Evolutionary conservation across 2,888 invertebrate species (phyloP).

Genomic region (Dryococelus australis): DNA sequence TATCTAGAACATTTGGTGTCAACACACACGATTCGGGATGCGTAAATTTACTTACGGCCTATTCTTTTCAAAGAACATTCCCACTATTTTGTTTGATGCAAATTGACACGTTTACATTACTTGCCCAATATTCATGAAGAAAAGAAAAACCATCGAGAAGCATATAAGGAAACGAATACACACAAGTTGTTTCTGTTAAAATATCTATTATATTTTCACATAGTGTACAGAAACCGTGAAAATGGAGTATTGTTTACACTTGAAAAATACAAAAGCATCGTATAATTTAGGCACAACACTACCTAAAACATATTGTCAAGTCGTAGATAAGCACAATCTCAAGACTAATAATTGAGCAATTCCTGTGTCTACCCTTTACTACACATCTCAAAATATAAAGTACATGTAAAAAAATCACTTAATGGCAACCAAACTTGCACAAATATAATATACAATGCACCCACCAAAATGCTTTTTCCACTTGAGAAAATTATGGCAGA

Average conservation of each 20-base stretch:
- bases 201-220: background rate
- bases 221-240: background rate
- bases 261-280: background rate
- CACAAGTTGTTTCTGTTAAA: background rate
- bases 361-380: background rate
- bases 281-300: background rate
- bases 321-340: background rate
- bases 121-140: too few relatives aligned
- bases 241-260: background rate
- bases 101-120: too few relatives aligned
- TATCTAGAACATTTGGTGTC: too few relatives aligned
- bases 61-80: too few relatives aligned
- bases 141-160: too few relatives aligned
- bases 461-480: slow-evolving; percentile 3
- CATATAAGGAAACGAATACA: background rate
- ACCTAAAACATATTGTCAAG: background rate
- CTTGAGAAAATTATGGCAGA: background rate
- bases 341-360: background rate
- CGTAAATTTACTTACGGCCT: too few relatives aligned
- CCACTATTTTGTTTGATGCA: too few relatives aligned
- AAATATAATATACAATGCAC: background rate
- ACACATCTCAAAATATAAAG: background rate
- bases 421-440: background rate
- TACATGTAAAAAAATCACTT: background rate
- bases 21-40: too few relatives aligned